phyloP scores from a whole-genome alignment of 2,113 vertebrate species.

The Myotis yumanensis region DNA sequence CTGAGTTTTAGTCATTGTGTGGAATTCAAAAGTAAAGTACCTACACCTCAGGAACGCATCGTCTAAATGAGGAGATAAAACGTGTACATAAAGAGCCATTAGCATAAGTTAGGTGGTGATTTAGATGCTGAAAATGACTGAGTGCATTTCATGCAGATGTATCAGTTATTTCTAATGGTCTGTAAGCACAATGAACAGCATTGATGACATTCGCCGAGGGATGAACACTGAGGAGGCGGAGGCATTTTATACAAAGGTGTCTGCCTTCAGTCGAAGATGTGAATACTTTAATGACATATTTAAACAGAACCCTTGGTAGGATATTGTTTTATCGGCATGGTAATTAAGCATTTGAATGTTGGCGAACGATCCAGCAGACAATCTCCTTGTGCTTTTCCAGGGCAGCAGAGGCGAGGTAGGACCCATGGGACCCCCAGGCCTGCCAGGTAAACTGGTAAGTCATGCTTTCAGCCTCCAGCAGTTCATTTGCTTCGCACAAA shows the following conservation, averaged over 20 bases:
- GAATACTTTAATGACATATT: neutral
- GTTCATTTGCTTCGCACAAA: constrained; percentile 46
- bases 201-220: neutral
- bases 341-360: neutral
- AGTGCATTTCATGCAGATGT: neutral
- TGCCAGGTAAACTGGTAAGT: constrained; percentile 93
- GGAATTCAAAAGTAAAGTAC: neutral
- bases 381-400: constrained; percentile 79
- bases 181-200: neutral
- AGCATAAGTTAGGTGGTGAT: neutral
- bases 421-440: constrained; percentile 89
- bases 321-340: constrained; percentile 14
- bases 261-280: neutral
- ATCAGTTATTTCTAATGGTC: neutral
- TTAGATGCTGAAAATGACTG: neutral
- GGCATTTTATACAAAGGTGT: neutral
- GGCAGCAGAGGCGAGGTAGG: constrained; percentile 90
- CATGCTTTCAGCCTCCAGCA: neutral
- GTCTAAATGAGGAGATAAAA: neutral
- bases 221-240: neutral
- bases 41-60: neutral
- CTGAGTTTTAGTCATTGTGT: neutral
- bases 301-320: neutral
- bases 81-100: neutral
- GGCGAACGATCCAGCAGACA: neutral